phyloP scores from a whole-genome alignment of 2,888 invertebrate genomes.

The Athalia circularis region DNA sequence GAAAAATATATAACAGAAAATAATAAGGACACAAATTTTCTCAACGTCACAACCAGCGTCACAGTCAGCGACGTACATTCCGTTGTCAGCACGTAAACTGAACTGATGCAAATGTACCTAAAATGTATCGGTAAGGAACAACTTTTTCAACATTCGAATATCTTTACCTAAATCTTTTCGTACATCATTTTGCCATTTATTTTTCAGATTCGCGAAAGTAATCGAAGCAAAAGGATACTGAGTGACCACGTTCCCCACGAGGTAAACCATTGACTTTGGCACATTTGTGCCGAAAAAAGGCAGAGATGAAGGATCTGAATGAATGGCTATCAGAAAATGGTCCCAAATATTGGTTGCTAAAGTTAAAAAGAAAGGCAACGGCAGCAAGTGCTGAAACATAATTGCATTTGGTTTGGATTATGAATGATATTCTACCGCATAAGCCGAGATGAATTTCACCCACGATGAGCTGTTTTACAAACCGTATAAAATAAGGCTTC shows the following conservation, averaged over 20 bases:
- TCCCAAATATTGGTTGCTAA: conserved; percentile 86
- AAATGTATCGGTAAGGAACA: conserved; percentile 27
- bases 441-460: too few species aligned
- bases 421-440: too few species aligned
- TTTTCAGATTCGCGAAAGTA: too few species aligned
- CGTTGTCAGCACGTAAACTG: conserved; percentile 95
- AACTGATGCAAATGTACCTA: conserved; percentile 92
- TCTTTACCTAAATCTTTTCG: not conserved
- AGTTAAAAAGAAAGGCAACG: conserved; percentile 91
- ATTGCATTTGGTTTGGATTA: not conserved
- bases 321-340: conserved; percentile 84
- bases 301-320: conserved; percentile 78
- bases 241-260: conserved; percentile 89
- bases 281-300: conserved; percentile 79
- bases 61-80: conserved; percentile 96
- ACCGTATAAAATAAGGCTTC: conserved; percentile 91
- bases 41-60: conserved; percentile 94
- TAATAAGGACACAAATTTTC: conserved; percentile 96
- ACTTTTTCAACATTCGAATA: too few species aligned
- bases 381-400: conserved; percentile 86
- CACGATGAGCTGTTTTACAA: conserved; percentile 59
- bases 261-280: conserved; percentile 86
- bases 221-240: conserved; percentile 81
- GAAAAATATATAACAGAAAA: conserved; percentile 96
- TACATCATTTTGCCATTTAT: not conserved